Conservation (phyloP, 2,797 vertebrate genomes). For the Phataginus tetradactyla region DNA sequence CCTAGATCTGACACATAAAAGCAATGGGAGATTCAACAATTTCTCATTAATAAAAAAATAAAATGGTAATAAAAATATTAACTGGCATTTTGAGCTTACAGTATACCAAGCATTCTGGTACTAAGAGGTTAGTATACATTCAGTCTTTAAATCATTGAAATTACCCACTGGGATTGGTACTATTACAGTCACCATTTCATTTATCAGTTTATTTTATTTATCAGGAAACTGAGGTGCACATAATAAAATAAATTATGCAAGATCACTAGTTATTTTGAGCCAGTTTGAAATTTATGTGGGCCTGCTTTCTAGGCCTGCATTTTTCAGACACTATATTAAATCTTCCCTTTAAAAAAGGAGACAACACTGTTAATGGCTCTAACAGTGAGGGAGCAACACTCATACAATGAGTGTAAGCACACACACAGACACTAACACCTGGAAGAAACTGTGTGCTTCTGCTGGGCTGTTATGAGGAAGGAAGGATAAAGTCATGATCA, state of each 20-base stretch:
- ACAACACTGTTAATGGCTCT: neutral
- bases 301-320: neutral
- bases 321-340: neutral
- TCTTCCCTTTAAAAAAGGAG: neutral
- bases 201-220: constrained; percentile 1
- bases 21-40: neutral
- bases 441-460: neutral
- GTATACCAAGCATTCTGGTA: neutral
- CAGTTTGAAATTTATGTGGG: neutral
- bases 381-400: neutral
- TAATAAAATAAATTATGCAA: neutral
- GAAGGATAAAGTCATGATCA: neutral
- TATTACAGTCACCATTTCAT: neutral
- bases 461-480: neutral
- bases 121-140: neutral
- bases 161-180: neutral
- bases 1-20: neutral
- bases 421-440: neutral
- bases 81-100: neutral
- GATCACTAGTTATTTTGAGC: neutral
- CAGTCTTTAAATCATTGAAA: neutral
- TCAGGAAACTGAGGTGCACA: neutral
- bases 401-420: neutral
- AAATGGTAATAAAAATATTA: neutral
- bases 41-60: constrained; percentile 1